Evolutionary conservation across 2,888 invertebrate genomes (phyloP).

Genomic region (Andricus quercusramuli): DNA sequence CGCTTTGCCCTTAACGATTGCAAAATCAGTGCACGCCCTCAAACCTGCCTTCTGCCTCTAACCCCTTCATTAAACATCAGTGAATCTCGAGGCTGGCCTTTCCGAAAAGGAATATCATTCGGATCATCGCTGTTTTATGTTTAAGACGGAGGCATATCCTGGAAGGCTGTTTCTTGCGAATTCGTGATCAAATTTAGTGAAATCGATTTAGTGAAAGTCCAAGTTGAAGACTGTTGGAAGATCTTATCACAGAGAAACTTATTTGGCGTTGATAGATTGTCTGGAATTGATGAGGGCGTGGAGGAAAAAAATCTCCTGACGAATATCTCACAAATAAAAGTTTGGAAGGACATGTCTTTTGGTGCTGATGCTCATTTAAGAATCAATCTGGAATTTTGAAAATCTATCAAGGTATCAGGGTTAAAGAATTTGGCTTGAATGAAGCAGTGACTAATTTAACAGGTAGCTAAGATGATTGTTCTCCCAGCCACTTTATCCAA

Average conservation of each 20-base stretch:
- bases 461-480: not conserved
- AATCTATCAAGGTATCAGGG: too few species aligned
- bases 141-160: constrained; percentile 8
- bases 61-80: constrained; percentile 56
- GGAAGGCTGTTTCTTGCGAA: not conserved
- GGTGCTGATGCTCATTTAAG: too few species aligned
- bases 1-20: constrained; percentile 53
- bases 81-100: constrained; percentile 44
- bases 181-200: not conserved
- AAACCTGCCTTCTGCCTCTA: constrained; percentile 41
- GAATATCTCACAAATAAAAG: too few species aligned
- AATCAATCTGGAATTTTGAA: too few species aligned
- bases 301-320: too few species aligned
- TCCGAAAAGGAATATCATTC: constrained; percentile 43
- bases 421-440: too few species aligned
- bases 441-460: not conserved
- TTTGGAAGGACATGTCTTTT: too few species aligned
- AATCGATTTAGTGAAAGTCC: not conserved
- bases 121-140: constrained; percentile 31
- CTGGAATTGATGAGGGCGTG: too few species aligned
- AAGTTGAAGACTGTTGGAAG: not conserved
- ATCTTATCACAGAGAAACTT: not conserved
- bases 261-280: too few species aligned
- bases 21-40: constrained; percentile 63
- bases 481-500: not conserved